phyloP scores from a whole-genome alignment of 2,888 invertebrate species.

The Calameuta pallipes region DNA sequence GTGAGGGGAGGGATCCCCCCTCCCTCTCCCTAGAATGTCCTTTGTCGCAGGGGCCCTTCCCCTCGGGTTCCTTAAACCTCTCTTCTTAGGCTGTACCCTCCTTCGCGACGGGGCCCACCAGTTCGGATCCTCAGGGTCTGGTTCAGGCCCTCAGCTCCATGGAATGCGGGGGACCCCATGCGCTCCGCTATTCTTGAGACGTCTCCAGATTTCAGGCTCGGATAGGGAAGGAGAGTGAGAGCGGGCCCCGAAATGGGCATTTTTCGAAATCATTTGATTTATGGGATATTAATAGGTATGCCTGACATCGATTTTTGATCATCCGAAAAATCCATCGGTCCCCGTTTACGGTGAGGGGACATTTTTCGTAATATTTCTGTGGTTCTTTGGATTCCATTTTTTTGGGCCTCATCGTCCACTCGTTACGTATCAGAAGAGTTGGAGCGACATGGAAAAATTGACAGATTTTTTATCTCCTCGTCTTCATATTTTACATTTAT shows the following conservation, averaged over 20 bases:
- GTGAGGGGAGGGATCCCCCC: conserved; percentile 24
- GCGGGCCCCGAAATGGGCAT: neutral
- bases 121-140: conserved; percentile 2
- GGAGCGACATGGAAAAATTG: too few species aligned
- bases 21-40: conserved; percentile 57
- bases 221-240: neutral
- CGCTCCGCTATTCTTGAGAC: conserved; percentile 23
- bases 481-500: too few species aligned
- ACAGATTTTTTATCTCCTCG: too few species aligned
- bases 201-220: conserved; percentile 3
- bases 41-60: conserved; percentile 53
- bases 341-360: too few species aligned
- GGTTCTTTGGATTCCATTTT: too few species aligned
- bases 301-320: neutral
- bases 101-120: neutral
- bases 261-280: neutral
- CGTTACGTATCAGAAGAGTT: too few species aligned
- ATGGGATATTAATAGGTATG: conserved; percentile 1
- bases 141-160: conserved; percentile 7
- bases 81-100: too few species aligned
- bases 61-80: conserved; percentile 1
- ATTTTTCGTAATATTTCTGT: too few species aligned
- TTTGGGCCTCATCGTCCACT: too few species aligned
- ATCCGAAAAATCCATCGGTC: too few species aligned
- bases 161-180: conserved; percentile 18